Conservation (phyloP, 2,797 vertebrate genomes). For the Gambusia yucatana region DNA sequence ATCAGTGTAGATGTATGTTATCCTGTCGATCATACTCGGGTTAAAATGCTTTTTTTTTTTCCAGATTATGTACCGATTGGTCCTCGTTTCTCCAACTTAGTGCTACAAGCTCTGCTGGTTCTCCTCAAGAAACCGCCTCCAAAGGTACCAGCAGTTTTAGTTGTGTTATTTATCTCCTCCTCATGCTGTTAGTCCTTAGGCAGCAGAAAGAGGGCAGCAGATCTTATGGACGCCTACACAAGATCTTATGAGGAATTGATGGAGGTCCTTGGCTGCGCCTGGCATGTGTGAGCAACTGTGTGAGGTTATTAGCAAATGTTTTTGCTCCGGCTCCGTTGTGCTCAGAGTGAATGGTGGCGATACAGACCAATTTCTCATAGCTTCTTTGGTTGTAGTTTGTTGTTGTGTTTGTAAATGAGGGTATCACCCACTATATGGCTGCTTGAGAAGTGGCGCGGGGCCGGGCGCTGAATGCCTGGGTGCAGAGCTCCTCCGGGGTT, state of each 20-base stretch:
- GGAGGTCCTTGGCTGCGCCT: conserved; percentile 52
- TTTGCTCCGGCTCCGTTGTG: conserved; percentile 69
- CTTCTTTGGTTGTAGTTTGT: conserved; percentile 69
- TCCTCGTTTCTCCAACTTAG: conserved; percentile 95
- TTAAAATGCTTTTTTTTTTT: background rate
- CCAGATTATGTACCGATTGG: conserved; percentile 96
- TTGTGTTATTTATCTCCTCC: background rate
- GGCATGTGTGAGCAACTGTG: conserved; percentile 63
- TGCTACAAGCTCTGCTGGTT: conserved; percentile 93
- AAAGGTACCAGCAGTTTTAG: conserved; percentile 79
- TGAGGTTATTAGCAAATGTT: conserved; percentile 72
- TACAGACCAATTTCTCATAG: conserved; percentile 74
- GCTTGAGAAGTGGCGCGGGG: conserved; percentile 78
- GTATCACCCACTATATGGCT: conserved; percentile 72
- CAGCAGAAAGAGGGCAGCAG: conserved; percentile 81
- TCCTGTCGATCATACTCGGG: background rate
- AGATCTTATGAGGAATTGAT: conserved; percentile 42
- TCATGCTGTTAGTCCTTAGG: conserved; percentile 41
- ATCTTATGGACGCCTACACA: conserved; percentile 52
- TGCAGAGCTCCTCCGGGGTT: conserved; percentile 79
- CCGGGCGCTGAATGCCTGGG: conserved; percentile 78
- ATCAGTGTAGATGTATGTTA: background rate
- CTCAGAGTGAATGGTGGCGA: conserved; percentile 70
- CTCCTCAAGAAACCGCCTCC: conserved; percentile 95
- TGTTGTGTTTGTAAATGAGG: conserved; percentile 73